Conservation (phyloP, 35 echinoderm and acorn worm genomes). For the Ophioderma brevispina region DNA sequence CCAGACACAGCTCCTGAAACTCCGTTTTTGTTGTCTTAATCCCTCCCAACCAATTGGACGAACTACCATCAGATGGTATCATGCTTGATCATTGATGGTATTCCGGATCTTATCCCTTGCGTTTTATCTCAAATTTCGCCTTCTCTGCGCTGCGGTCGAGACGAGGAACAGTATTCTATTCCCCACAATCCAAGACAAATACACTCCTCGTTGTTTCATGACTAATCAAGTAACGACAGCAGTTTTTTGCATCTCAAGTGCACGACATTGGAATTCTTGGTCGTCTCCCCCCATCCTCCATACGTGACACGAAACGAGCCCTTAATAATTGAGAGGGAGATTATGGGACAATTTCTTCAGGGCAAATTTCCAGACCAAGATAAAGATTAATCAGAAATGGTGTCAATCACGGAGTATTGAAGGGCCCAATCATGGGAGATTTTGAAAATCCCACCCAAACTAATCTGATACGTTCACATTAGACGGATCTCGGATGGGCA, state of each 20-base stretch:
- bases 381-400: constrained; percentile 77
- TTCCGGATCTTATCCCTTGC: no score
- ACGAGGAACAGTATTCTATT: constrained; percentile 72
- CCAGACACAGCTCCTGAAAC: constrained; percentile 73
- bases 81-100: no score
- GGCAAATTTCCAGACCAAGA: constrained; percentile 82
- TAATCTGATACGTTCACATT: constrained; percentile 42
- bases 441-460: constrained; percentile 62
- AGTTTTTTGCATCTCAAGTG: constrained; percentile 47
- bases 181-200: constrained; percentile 58
- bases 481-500: constrained; percentile 55
- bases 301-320: constrained; percentile 86
- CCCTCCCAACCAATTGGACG: constrained; percentile 89
- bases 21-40: constrained; percentile 70
- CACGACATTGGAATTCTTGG: constrained; percentile 69
- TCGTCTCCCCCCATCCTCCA: constrained; percentile 74
- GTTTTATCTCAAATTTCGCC: no score
- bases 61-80: constrained; percentile 85
- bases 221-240: constrained; percentile 81
- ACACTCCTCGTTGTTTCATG: constrained; percentile 61
- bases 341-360: constrained; percentile 58
- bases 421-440: constrained; percentile 72
- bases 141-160: no score
- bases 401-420: constrained; percentile 75
- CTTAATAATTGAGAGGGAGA: constrained; percentile 85